Percentiles rank a stretch among this genome's conserved stretches.
Conservation (phyloP, 2,888 invertebrate species). For the Leptopilina drosophilae region DNA sequence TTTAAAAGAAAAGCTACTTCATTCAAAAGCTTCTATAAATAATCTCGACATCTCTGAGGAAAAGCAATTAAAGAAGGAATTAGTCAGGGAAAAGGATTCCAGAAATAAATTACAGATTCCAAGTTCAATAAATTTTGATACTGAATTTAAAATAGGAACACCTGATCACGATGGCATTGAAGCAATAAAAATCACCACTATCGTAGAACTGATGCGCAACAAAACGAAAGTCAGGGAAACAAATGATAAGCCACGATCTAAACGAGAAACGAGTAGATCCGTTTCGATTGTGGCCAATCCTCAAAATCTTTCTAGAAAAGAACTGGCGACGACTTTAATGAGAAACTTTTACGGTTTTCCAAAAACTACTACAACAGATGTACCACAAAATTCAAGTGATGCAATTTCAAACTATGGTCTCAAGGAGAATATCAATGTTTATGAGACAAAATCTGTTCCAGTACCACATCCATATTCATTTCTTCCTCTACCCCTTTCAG, state of each 20-base stretch:
- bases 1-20: slow-evolving; percentile 3
- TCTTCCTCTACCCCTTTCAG: slow-evolving; percentile 14
- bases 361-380: not conserved
- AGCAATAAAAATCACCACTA: slow-evolving; percentile 48
- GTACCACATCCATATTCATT: slow-evolving; percentile 30
- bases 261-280: slow-evolving; percentile 32
- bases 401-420: not conserved
- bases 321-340: not conserved
- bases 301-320: not conserved
- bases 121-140: slow-evolving; percentile 33
- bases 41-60: slow-evolving; percentile 52
- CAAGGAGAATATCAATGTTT: slow-evolving; percentile 5
- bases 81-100: slow-evolving; percentile 41
- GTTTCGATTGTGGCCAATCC: slow-evolving; percentile 6
- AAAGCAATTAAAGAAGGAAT: slow-evolving; percentile 57
- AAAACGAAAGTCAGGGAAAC: slow-evolving; percentile 20
- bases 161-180: slow-evolving; percentile 24
- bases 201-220: slow-evolving; percentile 52
- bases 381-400: not conserved
- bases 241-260: slow-evolving; percentile 12
- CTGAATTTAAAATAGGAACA: slow-evolving; percentile 15
- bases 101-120: slow-evolving; percentile 38
- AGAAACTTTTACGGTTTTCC: slow-evolving; percentile 30
- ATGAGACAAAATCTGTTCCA: not conserved
- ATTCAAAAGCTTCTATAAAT: slow-evolving; percentile 23